A percentile compares a stretch with the other conserved stretches of the same genome.
Evolutionary conservation across 2,113 vertebrate genomes (phyloP).

Genomic region (Rhegmatorhina hoffmannsi): DNA sequence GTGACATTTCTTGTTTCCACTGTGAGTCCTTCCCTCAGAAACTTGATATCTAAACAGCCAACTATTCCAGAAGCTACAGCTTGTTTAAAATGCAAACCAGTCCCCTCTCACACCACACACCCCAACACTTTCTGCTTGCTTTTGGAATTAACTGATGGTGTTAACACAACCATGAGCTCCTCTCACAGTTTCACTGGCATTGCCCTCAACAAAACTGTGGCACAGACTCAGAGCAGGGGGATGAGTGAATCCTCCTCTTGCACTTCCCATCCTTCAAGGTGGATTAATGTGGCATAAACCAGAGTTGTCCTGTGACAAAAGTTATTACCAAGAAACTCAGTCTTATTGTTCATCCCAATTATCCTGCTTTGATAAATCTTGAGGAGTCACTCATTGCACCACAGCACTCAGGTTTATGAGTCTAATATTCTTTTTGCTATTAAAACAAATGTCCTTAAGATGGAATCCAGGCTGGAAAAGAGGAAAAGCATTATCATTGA

Average conservation of each 20-base stretch:
- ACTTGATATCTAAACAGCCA: background rate
- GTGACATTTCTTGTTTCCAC: background rate
- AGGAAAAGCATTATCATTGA: constrained; percentile 47
- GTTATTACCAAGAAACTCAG: background rate
- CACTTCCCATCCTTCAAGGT: background rate
- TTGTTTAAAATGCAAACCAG: background rate
- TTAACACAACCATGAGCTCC: background rate
- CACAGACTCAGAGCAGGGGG: background rate
- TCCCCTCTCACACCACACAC: background rate
- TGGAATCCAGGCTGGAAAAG: constrained; percentile 52
- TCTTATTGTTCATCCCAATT: constrained; percentile 55
- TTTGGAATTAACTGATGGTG: background rate
- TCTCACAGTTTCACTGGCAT: background rate
- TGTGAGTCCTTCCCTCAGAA: background rate
- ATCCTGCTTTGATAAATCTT: constrained; percentile 56
- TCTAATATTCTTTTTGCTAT: constrained; percentile 61
- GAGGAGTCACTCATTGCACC: constrained; percentile 13
- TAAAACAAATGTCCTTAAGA: constrained; percentile 69
- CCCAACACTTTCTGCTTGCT: background rate
- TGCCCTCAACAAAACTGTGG: background rate
- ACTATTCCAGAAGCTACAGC: background rate
- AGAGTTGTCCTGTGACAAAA: background rate
- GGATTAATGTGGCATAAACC: background rate
- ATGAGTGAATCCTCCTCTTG: background rate
- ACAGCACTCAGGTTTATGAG: constrained; percentile 57